A percentile compares a stretch with the other conserved stretches of the same genome.
phyloP scores from a whole-genome alignment of 2,888 invertebrate genomes.

The Meghimatium bilineatum region DNA sequence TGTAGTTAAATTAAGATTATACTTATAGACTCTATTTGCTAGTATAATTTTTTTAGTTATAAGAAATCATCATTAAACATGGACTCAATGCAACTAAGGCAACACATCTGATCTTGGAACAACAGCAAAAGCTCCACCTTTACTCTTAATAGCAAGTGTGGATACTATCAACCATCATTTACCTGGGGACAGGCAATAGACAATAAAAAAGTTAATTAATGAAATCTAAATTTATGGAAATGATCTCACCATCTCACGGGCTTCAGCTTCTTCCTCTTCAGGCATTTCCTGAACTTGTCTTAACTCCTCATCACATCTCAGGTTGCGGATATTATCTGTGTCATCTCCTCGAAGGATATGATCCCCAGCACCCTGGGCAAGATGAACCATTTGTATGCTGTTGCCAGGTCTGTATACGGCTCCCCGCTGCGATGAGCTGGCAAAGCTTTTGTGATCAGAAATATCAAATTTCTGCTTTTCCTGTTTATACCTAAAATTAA shows the following conservation, averaged over 20 bases:
- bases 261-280: conserved; percentile 65
- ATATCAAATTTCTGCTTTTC: conserved; percentile 55
- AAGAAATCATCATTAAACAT: too few relatives aligned
- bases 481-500: conserved; percentile 53
- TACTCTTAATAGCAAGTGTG: too few relatives aligned
- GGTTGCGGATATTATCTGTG: conserved; percentile 56
- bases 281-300: conserved; percentile 60
- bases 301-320: conserved; percentile 55
- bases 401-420: conserved; percentile 60
- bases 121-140: too few relatives aligned
- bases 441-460: conserved; percentile 50
- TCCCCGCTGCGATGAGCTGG: conserved; percentile 51
- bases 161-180: too few relatives aligned
- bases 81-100: too few relatives aligned
- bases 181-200: too few relatives aligned
- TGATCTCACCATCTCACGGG: conserved; percentile 57
- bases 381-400: conserved; percentile 61
- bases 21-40: too few relatives aligned
- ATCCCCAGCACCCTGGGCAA: conserved; percentile 2
- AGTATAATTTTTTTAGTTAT: too few relatives aligned
- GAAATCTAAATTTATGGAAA: neutral
- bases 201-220: too few relatives aligned
- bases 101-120: too few relatives aligned
- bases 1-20: too few relatives aligned
- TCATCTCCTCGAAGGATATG: conserved; percentile 51